A percentile compares a stretch with the other conserved stretches of the same genome.
Conservation (phyloP, 2,888 invertebrate genomes). For the Nebria salina region DNA sequence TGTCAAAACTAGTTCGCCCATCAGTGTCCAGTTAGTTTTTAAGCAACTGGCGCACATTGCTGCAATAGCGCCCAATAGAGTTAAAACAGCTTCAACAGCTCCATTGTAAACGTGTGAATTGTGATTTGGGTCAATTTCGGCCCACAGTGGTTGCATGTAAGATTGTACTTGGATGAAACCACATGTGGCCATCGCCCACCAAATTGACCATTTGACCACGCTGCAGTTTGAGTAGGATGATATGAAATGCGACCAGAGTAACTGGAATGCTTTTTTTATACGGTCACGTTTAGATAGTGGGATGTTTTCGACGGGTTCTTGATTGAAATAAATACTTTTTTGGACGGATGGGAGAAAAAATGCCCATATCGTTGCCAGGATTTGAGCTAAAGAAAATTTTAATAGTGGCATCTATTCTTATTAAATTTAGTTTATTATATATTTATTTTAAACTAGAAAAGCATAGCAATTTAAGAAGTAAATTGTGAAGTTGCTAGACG, state of each 20-base stretch:
- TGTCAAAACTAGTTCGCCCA: conserved; percentile 63
- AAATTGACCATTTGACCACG: conserved; percentile 79
- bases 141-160: conserved; percentile 89
- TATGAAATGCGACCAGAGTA: conserved; percentile 69
- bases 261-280: conserved; percentile 59
- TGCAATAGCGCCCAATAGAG: conserved; percentile 72
- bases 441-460: too few species aligned
- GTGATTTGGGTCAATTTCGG: conserved; percentile 68
- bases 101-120: conserved; percentile 72
- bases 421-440: too few species aligned
- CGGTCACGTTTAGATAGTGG: conserved; percentile 30
- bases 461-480: too few species aligned
- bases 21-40: conserved; percentile 62
- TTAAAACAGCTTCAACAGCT: conserved; percentile 81
- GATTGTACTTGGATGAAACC: conserved; percentile 77
- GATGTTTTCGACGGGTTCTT: conserved; percentile 50
- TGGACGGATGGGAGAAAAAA: conserved; percentile 78
- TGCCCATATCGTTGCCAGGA: conserved; percentile 77
- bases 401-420: neutral
- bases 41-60: conserved; percentile 67
- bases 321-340: conserved; percentile 83
- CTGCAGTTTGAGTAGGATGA: conserved; percentile 69
- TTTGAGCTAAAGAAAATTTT: conserved; percentile 69
- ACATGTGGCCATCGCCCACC: conserved; percentile 80
- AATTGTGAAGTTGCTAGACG: too few species aligned